These are phyloP conservation scores for rat (Rattus norvegicus) DNA, from an alignment of 2,113 vertebrate genomes.

Conservation along the genomic window GRCr8 NC_086030.1:40953501-40954000, in stretches of 20 bases:
- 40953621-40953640: conserved; percentile 91
- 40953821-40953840: background rate
- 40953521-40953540: conserved; percentile 20
- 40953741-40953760: conserved; percentile 80
- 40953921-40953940: background rate
- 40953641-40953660: conserved; percentile 97
- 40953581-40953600: background rate
- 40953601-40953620: background rate
- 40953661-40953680: conserved; percentile 95
- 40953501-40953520: conserved; percentile 38
- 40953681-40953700: conserved; percentile 99
- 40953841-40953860: background rate
- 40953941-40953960: conserved; percentile 27
- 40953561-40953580: background rate
- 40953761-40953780: conserved; percentile 71
- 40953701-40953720: conserved; percentile 99
- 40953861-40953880: background rate
- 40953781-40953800: background rate
- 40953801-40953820: background rate
- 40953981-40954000: conserved; percentile 15
- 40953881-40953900: background rate
- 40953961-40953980: background rate
- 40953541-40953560: conserved; percentile 8
- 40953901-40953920: background rate
- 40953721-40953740: conserved; percentile 90